phyloP scores from a whole-genome alignment of 2,113 vertebrate genomes.

The Prionailurus bengalensis region DNA sequence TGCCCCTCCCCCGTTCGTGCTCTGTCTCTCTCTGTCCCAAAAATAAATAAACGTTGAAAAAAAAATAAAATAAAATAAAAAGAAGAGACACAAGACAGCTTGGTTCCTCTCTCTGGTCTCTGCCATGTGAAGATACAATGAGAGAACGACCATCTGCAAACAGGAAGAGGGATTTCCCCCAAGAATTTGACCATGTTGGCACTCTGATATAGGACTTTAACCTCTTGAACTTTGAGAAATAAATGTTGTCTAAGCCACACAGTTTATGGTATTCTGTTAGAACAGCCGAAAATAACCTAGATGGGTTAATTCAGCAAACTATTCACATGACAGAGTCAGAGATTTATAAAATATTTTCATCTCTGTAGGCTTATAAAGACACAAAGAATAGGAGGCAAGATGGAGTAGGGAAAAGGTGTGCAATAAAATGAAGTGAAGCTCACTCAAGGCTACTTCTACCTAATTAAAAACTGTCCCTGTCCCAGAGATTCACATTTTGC shows the following conservation, averaged over 20 bases:
- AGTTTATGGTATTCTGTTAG: not conserved
- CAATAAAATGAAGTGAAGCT: not conserved
- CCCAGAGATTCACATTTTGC: not conserved
- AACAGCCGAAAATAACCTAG: not conserved
- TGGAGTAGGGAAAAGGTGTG: not conserved
- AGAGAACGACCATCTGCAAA: not conserved
- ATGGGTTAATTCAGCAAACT: not conserved
- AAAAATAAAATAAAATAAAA: too few relatives aligned
- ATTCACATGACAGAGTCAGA: not conserved
- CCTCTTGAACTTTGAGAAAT: not conserved
- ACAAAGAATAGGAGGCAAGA: not conserved
- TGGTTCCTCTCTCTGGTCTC: not conserved
- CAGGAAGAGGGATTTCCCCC: not conserved
- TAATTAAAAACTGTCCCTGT: not conserved
- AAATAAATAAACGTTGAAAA: too few relatives aligned
- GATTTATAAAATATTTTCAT: not conserved
- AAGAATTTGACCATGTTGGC: not conserved
- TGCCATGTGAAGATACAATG: not conserved
- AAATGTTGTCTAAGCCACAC: not conserved
- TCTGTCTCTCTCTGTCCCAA: too few relatives aligned
- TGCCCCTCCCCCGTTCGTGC: too few relatives aligned
- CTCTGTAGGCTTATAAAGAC: not conserved
- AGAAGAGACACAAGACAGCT: not conserved
- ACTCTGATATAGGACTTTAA: not conserved
- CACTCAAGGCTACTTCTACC: not conserved